phyloP scores from a whole-genome alignment of 2,888 invertebrate genomes.

The Caenorhabditis sp. region DNA sequence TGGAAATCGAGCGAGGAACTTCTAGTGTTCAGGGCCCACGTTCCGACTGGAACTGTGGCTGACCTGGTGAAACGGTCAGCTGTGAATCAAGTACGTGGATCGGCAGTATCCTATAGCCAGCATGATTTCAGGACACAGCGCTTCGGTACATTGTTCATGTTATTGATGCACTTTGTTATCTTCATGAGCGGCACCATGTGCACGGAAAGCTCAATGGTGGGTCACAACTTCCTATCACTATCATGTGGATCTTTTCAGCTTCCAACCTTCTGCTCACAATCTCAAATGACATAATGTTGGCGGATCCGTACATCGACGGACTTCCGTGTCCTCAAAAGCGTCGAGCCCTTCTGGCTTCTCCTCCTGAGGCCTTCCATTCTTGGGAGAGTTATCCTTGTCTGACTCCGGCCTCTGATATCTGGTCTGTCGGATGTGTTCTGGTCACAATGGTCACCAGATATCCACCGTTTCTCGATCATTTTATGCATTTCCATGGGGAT shows the following conservation, averaged over 20 bases:
- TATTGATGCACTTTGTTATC: slow-evolving; percentile 50
- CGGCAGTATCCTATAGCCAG: neutral
- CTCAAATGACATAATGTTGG: slow-evolving; percentile 60
- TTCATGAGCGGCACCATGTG: slow-evolving; percentile 50
- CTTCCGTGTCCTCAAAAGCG: slow-evolving; percentile 52
- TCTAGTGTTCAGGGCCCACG: slow-evolving; percentile 55
- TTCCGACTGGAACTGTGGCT: slow-evolving; percentile 60
- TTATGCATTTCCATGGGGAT: slow-evolving; percentile 57
- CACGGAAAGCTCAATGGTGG: slow-evolving; percentile 62
- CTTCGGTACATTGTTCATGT: slow-evolving; percentile 55
- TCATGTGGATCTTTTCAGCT: slow-evolving; percentile 40
- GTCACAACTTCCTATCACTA: neutral
- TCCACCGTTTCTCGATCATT: slow-evolving; percentile 65
- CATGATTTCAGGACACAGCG: slow-evolving; percentile 31
- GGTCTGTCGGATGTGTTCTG: slow-evolving; percentile 64
- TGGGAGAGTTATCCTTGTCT: slow-evolving; percentile 43
- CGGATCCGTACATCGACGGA: slow-evolving; percentile 52
- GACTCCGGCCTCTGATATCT: slow-evolving; percentile 59
- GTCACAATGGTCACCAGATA: slow-evolving; percentile 67
- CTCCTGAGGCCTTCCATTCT: slow-evolving; percentile 60
- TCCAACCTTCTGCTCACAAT: slow-evolving; percentile 62
- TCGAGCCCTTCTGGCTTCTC: slow-evolving; percentile 56
- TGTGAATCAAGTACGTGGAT: slow-evolving; percentile 9
- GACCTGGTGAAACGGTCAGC: slow-evolving; percentile 57
- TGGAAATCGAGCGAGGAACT: slow-evolving; percentile 23